Evolutionary conservation across 2,888 invertebrate species (phyloP).

Genomic region (Macaria liturata): DNA sequence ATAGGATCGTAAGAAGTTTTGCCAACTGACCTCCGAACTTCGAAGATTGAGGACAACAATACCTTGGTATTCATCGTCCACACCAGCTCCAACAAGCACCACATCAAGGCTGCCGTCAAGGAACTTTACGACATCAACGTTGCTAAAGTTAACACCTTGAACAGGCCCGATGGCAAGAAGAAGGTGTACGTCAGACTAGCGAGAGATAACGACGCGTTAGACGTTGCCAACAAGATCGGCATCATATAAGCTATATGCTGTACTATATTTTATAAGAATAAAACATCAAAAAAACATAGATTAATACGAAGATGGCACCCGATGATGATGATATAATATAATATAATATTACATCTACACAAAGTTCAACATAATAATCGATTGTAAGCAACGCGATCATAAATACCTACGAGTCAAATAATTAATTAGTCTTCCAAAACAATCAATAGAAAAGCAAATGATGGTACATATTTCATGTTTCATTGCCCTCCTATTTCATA

Average conservation of each 20-base stretch:
- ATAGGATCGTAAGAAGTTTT: too few species aligned
- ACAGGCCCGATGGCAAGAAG: conserved; percentile 99
- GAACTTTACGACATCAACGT: conserved; percentile 99
- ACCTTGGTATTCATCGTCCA: conserved; percentile 99
- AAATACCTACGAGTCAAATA: too few species aligned
- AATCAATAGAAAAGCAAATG: too few species aligned
- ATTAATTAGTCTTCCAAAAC: too few species aligned
- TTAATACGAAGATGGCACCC: too few species aligned
- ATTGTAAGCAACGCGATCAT: too few species aligned
- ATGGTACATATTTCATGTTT: too few species aligned
- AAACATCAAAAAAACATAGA: conserved; percentile 49
- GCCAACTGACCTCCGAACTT: too few species aligned
- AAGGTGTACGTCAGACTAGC: conserved; percentile 99
- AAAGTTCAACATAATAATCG: too few species aligned
- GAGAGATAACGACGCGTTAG: conserved; percentile 99
- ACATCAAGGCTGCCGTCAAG: conserved; percentile 98
- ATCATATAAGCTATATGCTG: conserved; percentile 90
- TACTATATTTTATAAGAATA: conserved; percentile 70
- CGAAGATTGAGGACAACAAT: conserved; percentile 99
- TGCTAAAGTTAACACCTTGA: conserved; percentile 98
- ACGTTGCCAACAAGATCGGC: conserved; percentile 99
- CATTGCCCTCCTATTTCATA: not conserved
- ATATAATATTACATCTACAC: too few species aligned
- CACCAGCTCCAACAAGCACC: conserved; percentile 97
- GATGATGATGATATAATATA: too few species aligned